These are phyloP conservation scores for Stenchaetothrips biformis DNA, from an alignment of 2,888 invertebrate genomes.

Conservation along the genomic window DNA sequence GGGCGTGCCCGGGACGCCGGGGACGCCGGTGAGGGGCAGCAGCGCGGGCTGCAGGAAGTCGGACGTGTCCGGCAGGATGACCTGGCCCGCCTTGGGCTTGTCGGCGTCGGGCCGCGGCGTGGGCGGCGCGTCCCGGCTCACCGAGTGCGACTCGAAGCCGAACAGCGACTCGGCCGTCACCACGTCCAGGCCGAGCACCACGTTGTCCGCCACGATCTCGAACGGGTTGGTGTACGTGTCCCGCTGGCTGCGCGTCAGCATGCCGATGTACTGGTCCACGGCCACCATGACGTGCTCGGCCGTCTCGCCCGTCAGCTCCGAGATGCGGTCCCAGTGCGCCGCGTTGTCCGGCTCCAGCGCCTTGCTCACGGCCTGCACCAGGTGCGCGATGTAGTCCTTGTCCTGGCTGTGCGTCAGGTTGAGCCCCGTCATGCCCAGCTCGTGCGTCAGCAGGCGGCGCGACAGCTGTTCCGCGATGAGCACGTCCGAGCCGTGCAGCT, in stretches of 20 bases:
- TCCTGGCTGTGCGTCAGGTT: constrained; percentile 94
- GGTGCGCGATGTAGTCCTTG: constrained; percentile 83
- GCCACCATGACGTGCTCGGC: constrained; percentile 68
- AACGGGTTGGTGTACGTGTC: constrained; percentile 93
- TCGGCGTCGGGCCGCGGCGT: constrained; percentile 42
- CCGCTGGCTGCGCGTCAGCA: constrained; percentile 77
- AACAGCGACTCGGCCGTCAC: constrained; percentile 82
- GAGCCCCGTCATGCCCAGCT: constrained; percentile 74
- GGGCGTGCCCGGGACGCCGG: constrained; percentile 47
- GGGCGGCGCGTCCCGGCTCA: constrained; percentile 39
- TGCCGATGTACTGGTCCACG: constrained; percentile 76
- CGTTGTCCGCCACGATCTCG: constrained; percentile 79
- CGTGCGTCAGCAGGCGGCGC: constrained; percentile 71
- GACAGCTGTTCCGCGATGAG: constrained; percentile 76
- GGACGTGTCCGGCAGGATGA: constrained; percentile 76
- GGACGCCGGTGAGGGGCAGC: constrained; percentile 54
- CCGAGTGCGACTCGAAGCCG: constrained; percentile 61
- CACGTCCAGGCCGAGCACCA: constrained; percentile 84
- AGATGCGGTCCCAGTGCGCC: constrained; percentile 71
- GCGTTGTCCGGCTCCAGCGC: constrained; percentile 65
- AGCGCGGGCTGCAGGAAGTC: constrained; percentile 57
- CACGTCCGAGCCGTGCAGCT: constrained; percentile 81
- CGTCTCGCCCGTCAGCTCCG: constrained; percentile 64
- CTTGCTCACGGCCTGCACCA: constrained; percentile 72
- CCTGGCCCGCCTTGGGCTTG: constrained; percentile 46